A percentile compares a stretch with the other conserved stretches of the same genome.
Evolutionary conservation across 2,888 invertebrate genomes (phyloP).

Genomic region (Drosophila mimetica): DNA sequence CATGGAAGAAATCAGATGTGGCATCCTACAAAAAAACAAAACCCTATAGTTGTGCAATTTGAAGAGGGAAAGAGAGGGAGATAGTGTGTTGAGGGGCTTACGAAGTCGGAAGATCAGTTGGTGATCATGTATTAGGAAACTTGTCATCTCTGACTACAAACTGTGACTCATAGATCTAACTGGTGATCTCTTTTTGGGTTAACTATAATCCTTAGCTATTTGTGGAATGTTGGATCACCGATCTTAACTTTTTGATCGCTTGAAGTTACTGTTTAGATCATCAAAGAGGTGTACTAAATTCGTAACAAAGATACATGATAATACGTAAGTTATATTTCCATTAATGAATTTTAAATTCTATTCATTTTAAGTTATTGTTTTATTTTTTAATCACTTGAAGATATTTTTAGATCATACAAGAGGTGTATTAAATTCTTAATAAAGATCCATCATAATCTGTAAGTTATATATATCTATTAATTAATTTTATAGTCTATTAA

Average conservation of each 20-base stretch:
- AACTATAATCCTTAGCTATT: neutral
- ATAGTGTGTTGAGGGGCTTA: constrained; percentile 1
- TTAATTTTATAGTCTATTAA: too few relatives aligned
- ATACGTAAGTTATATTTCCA: too few relatives aligned
- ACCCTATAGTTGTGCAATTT: constrained; percentile 6
- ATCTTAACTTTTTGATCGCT: neutral
- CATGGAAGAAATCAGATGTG: neutral
- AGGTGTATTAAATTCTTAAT: too few relatives aligned
- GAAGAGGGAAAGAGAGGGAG: neutral
- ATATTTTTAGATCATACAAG: too few relatives aligned
- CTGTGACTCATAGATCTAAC: constrained; percentile 1
- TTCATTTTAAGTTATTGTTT: too few relatives aligned
- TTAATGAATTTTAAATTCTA: too few relatives aligned
- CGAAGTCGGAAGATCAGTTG: constrained; percentile 2
- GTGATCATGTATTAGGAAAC: constrained; percentile 1
- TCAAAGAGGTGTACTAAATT: too few relatives aligned
- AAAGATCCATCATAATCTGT: too few relatives aligned
- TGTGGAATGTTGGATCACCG: neutral
- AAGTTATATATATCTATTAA: too few relatives aligned
- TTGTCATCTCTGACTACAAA: neutral
- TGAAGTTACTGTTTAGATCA: neutral
- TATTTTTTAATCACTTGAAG: too few relatives aligned
- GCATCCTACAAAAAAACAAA: neutral
- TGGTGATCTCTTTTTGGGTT: neutral
- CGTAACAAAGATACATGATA: too few relatives aligned